Evolutionary conservation across 2,113 vertebrate genomes (phyloP).

Genomic region (Brienomyrus brachyistius): DNA sequence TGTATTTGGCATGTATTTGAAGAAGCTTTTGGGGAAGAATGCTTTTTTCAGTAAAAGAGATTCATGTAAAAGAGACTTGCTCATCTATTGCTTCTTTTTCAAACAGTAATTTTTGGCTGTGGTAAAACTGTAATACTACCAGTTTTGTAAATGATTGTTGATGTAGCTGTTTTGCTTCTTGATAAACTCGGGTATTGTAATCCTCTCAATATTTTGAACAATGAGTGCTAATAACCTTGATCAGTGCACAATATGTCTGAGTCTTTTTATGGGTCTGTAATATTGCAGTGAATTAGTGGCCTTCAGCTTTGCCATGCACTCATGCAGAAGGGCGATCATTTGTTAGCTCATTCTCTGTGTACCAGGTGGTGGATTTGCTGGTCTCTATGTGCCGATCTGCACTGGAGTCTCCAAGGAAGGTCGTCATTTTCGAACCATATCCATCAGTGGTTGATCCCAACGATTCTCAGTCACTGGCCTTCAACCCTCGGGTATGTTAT

Average conservation of each 20-base stretch:
- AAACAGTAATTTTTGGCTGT: not conserved
- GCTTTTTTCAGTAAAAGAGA: not conserved
- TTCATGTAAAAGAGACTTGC: not conserved
- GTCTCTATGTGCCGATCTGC: constrained; percentile 88
- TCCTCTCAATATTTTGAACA: not conserved
- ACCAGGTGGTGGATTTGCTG: constrained; percentile 78
- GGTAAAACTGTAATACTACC: not conserved
- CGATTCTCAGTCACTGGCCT: constrained; percentile 79
- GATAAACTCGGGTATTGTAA: not conserved
- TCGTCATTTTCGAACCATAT: constrained; percentile 89
- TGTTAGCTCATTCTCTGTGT: constrained; percentile 24
- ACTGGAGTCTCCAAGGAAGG: constrained; percentile 81
- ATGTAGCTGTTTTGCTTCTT: not conserved
- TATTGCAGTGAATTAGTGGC: not conserved
- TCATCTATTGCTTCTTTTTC: not conserved
- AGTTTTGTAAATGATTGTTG: not conserved
- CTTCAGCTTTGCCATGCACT: not conserved
- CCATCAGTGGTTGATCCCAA: constrained; percentile 86
- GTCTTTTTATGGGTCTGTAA: not conserved
- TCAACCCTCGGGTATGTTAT: constrained; percentile 76
- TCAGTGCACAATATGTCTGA: not conserved
- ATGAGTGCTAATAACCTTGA: not conserved
- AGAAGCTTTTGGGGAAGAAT: not conserved
- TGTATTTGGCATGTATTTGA: not conserved
- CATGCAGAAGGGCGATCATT: not conserved